phyloP scores from a whole-genome alignment of 2,113 vertebrate genomes.

The Orycteropus afer region DNA sequence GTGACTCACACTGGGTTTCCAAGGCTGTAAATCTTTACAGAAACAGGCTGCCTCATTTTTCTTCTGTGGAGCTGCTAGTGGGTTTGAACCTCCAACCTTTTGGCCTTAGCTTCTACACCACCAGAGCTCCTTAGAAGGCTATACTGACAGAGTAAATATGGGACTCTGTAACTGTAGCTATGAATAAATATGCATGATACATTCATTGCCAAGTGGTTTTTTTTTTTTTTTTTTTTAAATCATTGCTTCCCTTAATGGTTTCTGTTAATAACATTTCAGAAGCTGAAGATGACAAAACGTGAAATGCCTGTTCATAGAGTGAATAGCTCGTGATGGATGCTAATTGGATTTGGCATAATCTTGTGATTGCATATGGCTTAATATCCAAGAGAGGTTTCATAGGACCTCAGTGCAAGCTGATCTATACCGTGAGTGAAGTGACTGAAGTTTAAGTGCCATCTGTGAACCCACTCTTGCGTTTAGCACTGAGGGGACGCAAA shows the following conservation, averaged over 20 bases:
- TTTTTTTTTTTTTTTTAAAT: background rate
- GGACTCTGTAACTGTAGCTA: background rate
- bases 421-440: background rate
- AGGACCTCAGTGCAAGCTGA: background rate
- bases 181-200: background rate
- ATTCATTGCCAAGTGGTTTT: background rate
- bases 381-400: slow-evolving; percentile 7
- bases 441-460: background rate
- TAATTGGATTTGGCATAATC: slow-evolving; percentile 22
- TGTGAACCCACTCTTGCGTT: background rate
- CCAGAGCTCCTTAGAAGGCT: no score
- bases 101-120: no score
- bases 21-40: no score
- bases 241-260: slow-evolving; percentile 35
- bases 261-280: slow-evolving; percentile 57
- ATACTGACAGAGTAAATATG: background rate
- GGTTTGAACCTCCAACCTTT: no score
- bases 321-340: background rate
- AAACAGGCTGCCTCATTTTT: no score
- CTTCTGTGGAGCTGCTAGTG: no score
- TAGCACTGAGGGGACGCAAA: background rate
- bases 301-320: background rate
- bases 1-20: no score
- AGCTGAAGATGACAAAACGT: background rate
- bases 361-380: background rate